A percentile compares a stretch with the other conserved stretches of the same genome.
phyloP scores from a whole-genome alignment of 35 echinoderm and acorn worm genomes.

The Lytechinus pictus region DNA sequence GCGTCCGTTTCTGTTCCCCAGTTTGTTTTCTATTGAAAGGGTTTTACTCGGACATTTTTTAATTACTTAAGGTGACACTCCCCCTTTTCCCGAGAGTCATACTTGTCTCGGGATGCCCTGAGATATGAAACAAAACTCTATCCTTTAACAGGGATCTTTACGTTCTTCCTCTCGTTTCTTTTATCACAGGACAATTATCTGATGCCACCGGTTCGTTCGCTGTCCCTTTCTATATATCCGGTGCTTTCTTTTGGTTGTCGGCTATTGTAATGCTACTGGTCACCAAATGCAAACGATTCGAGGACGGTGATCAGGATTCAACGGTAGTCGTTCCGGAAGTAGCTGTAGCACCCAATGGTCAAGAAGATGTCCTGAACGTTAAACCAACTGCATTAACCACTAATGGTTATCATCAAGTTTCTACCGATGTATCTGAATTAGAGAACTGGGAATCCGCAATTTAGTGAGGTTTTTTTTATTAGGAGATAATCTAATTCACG shows the following conservation, averaged over 20 bases:
- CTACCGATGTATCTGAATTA: neutral
- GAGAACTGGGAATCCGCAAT: too few species aligned
- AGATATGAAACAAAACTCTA: too few species aligned
- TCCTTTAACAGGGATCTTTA: neutral
- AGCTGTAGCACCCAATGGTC: neutral
- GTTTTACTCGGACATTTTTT: too few species aligned
- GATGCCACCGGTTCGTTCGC: neutral
- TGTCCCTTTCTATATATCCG: neutral
- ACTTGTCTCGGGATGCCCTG: too few species aligned
- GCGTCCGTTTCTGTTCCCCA: too few species aligned
- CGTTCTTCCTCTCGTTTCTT: neutral
- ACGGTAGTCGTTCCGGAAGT: neutral
- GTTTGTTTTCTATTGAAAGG: too few species aligned
- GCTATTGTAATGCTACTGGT: neutral
- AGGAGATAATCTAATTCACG: too few species aligned
- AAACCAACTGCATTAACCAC: neutral
- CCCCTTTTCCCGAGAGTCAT: too few species aligned
- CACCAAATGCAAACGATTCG: neutral
- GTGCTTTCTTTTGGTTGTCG: neutral
- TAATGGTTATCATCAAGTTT: neutral
- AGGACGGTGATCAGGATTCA: neutral
- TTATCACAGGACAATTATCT: neutral
- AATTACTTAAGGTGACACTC: too few species aligned
- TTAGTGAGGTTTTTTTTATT: too few species aligned
- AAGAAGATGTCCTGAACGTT: neutral